These are phyloP conservation scores for Orthonevra nobilis DNA, from an alignment of 2,888 invertebrate species.

Conservation along the genomic window DNA sequence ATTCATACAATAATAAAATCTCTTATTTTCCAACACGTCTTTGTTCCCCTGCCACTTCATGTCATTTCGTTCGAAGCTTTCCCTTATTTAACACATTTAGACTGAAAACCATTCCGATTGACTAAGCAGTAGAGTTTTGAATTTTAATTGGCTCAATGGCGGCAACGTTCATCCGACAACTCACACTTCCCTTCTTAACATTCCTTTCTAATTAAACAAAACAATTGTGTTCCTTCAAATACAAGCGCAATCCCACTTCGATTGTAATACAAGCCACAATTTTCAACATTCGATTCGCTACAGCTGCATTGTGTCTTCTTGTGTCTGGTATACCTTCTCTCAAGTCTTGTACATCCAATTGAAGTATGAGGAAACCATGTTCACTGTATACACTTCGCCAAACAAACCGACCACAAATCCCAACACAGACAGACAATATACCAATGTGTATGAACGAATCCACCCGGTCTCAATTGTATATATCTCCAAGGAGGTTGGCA, in stretches of 20 bases:
- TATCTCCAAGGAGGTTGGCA: slow-evolving; percentile 46
- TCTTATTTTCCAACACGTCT: too few species aligned
- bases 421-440: slow-evolving; percentile 56
- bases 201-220: slow-evolving; percentile 35
- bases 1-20: too few species aligned
- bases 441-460: neutral
- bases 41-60: too few species aligned
- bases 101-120: too few species aligned
- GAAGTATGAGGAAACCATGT: slow-evolving; percentile 20
- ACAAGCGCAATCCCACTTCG: too few species aligned
- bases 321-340: slow-evolving; percentile 31
- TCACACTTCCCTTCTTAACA: neutral
- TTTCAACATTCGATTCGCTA: slow-evolving; percentile 38
- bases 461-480: slow-evolving; percentile 2
- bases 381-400: neutral
- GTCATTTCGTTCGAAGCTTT: too few species aligned
- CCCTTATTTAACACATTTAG: too few species aligned
- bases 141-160: too few species aligned
- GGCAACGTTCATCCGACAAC: too few species aligned
- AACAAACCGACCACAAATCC: slow-evolving; percentile 56
- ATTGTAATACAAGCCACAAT: too few species aligned
- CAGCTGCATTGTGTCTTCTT: slow-evolving; percentile 33
- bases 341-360: slow-evolving; percentile 16
- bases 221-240: slow-evolving; percentile 18
- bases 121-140: too few species aligned